Evolutionary conservation across 2,797 vertebrate species (phyloP).

Genomic region (Scarus forsteni): DNA sequence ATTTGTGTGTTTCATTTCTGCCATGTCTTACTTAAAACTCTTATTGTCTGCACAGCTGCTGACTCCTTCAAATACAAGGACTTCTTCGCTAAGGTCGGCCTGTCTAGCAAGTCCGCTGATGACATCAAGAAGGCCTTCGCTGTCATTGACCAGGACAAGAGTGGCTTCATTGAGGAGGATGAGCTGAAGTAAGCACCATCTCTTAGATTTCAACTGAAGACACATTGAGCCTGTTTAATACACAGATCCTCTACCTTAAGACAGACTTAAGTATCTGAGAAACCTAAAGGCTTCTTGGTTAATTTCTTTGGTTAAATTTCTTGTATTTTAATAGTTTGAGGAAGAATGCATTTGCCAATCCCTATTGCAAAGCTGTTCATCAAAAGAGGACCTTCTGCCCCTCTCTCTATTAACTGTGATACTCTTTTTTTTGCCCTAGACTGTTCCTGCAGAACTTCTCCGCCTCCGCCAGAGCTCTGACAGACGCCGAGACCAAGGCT

Average conservation of each 20-base stretch:
- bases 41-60: constrained; percentile 77
- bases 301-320: no score
- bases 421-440: constrained; percentile 55
- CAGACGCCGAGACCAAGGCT: constrained; percentile 79
- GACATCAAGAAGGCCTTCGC: constrained; percentile 85
- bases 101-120: constrained; percentile 81
- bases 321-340: no score
- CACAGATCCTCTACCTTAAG: no score
- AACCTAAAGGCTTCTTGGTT: no score
- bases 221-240: not conserved
- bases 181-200: constrained; percentile 84
- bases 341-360: no score
- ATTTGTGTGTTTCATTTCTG: not conserved
- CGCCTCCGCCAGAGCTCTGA: constrained; percentile 80
- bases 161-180: constrained; percentile 89
- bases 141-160: constrained; percentile 90
- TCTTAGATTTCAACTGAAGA: constrained; percentile 39
- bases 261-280: no score
- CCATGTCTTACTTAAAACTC: not conserved
- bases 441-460: constrained; percentile 88
- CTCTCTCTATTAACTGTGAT: not conserved
- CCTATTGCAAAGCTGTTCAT: no score
- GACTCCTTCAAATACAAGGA: constrained; percentile 88
- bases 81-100: constrained; percentile 87
- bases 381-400: no score